Conservation (phyloP, 2,797 vertebrate species). For the Myiothlypis coronata region DNA sequence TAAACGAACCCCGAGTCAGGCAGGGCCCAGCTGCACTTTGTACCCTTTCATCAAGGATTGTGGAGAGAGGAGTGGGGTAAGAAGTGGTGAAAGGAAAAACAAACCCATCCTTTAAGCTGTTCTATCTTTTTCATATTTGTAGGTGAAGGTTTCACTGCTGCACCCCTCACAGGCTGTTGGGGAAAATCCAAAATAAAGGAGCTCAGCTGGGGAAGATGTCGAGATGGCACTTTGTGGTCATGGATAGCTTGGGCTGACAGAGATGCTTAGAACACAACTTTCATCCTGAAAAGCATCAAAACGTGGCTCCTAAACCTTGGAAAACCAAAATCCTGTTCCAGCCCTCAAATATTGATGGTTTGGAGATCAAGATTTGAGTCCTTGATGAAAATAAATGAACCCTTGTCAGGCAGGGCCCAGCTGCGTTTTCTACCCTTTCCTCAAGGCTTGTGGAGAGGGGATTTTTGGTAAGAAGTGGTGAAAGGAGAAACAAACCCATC, state of each 20-base stretch:
- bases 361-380: constrained; percentile 44
- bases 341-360: constrained; percentile 59
- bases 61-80: too few species aligned
- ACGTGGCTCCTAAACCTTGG: not conserved
- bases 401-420: not conserved
- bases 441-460: not conserved
- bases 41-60: not conserved
- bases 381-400: constrained; percentile 59
- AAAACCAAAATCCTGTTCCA: not conserved
- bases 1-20: not conserved
- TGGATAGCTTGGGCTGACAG: too few species aligned
- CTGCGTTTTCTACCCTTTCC: not conserved
- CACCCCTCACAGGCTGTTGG: fast-evolving
- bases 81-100: not conserved
- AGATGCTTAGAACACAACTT: too few species aligned
- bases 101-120: not conserved
- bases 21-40: not conserved
- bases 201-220: not conserved
- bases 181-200: not conserved
- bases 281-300: too few species aligned
- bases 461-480: not conserved
- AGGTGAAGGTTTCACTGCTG: not conserved
- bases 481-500: not conserved
- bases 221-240: too few species aligned
- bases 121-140: not conserved